Evolutionary conservation across 2,797 vertebrate genomes (phyloP).

Genomic region (Chromis chromis): DNA sequence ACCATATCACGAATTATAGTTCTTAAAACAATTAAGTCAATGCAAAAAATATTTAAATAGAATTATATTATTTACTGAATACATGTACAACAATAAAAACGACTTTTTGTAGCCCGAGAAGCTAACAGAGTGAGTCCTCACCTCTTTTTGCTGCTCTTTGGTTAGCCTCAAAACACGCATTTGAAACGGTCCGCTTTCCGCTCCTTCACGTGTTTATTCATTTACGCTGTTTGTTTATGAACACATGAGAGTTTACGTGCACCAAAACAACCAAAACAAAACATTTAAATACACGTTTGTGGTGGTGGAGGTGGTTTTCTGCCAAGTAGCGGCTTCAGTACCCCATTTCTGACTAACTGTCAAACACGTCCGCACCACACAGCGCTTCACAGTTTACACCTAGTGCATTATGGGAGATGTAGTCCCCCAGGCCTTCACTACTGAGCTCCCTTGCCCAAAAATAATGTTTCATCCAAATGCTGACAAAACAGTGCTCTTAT

Average conservation of each 20-base stretch:
- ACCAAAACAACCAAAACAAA: rapidly evolving
- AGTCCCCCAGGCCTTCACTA: slow-evolving; percentile 22
- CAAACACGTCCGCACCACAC: slow-evolving; percentile 79
- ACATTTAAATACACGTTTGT: rapidly evolving
- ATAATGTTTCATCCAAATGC: background rate
- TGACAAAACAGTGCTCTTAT: rapidly evolving
- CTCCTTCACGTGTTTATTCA: background rate
- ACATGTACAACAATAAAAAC: too few species aligned
- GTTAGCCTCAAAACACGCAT: background rate
- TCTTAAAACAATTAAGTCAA: too few species aligned
- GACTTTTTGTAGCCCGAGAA: too few species aligned
- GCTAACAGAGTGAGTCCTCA: slow-evolving; percentile 31
- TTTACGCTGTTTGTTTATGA: rapidly evolving
- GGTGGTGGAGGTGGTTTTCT: rapidly evolving
- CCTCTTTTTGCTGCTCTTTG: rapidly evolving
- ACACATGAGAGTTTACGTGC: rapidly evolving
- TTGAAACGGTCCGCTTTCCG: rapidly evolving
- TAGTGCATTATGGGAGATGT: slow-evolving; percentile 76
- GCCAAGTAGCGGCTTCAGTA: background rate
- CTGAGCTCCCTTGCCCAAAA: background rate
- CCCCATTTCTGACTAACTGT: slow-evolving; percentile 72
- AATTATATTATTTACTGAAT: too few species aligned
- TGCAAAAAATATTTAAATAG: too few species aligned
- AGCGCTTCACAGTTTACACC: slow-evolving; percentile 4
- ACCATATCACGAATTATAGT: too few species aligned